Conservation (phyloP, 2,797 vertebrate species). For the Hyperoplus lanceolatus region DNA sequence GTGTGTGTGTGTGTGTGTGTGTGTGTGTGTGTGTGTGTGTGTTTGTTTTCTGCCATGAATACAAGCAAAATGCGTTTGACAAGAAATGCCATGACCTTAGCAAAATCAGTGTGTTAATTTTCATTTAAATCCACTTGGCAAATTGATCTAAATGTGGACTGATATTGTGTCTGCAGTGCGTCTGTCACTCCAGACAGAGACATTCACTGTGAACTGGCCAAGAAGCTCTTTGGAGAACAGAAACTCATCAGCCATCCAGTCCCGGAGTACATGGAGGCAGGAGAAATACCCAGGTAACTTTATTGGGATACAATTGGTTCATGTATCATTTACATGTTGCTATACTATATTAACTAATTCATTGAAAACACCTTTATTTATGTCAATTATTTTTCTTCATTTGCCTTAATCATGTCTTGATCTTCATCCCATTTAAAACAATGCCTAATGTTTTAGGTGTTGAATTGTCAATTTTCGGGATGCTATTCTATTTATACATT, state of each 20-base stretch:
- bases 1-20: too few relatives aligned
- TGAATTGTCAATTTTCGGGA: too few relatives aligned
- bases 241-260: constrained; percentile 84
- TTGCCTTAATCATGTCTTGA: too few relatives aligned
- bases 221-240: constrained; percentile 84
- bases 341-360: too few relatives aligned
- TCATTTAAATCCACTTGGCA: not conserved
- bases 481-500: too few relatives aligned
- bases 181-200: constrained; percentile 81
- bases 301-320: constrained; percentile 25
- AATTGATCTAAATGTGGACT: constrained; percentile 17
- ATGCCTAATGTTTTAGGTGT: too few relatives aligned
- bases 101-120: not conserved
- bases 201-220: constrained; percentile 78
- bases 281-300: constrained; percentile 86
- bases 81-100: not conserved
- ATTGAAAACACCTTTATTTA: too few relatives aligned
- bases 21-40: too few relatives aligned
- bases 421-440: too few relatives aligned
- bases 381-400: too few relatives aligned
- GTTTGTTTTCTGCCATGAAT: not conserved
- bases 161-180: constrained; percentile 47
- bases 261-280: constrained; percentile 89
- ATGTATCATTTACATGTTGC: not conserved
- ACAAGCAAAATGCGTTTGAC: not conserved